Base-by-base conservation (phyloP, 1,140 invertebrate genomes). In the Zaprionus inermis region DNA sequence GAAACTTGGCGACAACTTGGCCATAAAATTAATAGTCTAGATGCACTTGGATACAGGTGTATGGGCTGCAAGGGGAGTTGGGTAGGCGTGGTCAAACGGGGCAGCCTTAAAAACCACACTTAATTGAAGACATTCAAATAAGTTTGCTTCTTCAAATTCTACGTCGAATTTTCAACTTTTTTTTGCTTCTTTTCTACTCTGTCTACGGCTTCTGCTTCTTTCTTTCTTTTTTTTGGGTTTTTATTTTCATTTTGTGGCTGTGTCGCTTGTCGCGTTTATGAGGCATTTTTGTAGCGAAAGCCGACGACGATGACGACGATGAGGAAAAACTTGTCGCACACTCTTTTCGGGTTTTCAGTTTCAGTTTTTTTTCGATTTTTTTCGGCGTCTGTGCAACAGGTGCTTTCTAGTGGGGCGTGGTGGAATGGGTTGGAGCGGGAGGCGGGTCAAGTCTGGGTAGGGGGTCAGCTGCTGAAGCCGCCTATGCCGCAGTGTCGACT, bases 231-330 rank as follows among this genome's bases (percentile, higher is more conserved):
- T 59, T 18, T 46, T 51, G 11, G 14, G 38, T 52, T 61, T 34
- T 54, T 71, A 16, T 41, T 51, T 41, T 16, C 59, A 7, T 66
- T 59, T 64, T 16, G 12, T 46, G 57, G 24, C 16, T 71, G 30
- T 41, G 44, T 49, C 20, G 63, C 55, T 59, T 72, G 65, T 77
- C 54, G 77, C 66, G 82, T 80, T 89, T 89, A 89, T 84, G 83
- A 88, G 68, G 84, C 77, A 88, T 88, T 88, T 88, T 88, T 88
- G 84, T 84, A 88, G 84, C 84, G 84, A 88, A 88, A 88, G 84
- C 84, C 73, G 65, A 72, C 36, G 51, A 51, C 55, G 60, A 65
- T 65, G 79, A 79, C 75, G 28, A n/a, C 24, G 24, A 28, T 28
- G 30, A 44, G 84, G 80, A 75, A 89, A 89, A 88, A 89, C 85